phyloP scores from a whole-genome alignment of 2,113 vertebrate genomes.

The Hemiscyllium ocellatum region DNA sequence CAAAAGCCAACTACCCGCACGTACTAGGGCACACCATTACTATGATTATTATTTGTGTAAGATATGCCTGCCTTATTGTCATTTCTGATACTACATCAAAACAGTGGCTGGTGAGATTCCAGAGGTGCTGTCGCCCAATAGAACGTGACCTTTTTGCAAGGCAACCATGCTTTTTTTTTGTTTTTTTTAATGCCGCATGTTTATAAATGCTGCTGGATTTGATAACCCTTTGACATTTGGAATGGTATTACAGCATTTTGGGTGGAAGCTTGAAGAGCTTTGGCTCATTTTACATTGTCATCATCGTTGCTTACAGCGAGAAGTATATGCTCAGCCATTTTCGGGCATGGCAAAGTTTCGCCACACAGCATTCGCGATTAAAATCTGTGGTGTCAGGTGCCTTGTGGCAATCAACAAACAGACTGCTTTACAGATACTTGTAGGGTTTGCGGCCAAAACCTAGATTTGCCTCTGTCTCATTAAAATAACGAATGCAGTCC shows the following conservation, averaged over 20 bases:
- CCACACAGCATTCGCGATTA: constrained; percentile 48
- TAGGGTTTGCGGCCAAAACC: constrained; percentile 55
- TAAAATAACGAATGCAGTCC: constrained; percentile 58
- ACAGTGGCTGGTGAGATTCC: constrained; percentile 52
- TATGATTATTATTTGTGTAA: constrained; percentile 70
- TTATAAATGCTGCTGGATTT: constrained; percentile 36
- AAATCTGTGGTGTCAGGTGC: constrained; percentile 66
- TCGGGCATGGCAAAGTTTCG: constrained; percentile 43
- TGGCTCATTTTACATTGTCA: constrained; percentile 15
- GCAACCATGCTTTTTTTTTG: constrained; percentile 41
- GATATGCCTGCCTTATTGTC: constrained; percentile 76
- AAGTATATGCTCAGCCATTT: constrained; percentile 39
- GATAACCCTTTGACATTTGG: constrained; percentile 36
- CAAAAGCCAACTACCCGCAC: constrained; percentile 62
- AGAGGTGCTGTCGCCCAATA: constrained; percentile 51
- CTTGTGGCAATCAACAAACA: constrained; percentile 64
- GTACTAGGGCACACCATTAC: constrained; percentile 70
- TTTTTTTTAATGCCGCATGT: not conserved
- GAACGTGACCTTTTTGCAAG: constrained; percentile 56
- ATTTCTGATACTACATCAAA: constrained; percentile 69
- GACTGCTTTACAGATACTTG: constrained; percentile 53
- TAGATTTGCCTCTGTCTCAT: constrained; percentile 56
- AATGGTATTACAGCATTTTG: constrained; percentile 7
- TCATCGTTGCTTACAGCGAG: constrained; percentile 28
- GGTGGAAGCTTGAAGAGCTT: constrained; percentile 11